Base-by-base conservation (phyloP, 2,113 vertebrate species). In the Ceyx melanurus region DNA sequence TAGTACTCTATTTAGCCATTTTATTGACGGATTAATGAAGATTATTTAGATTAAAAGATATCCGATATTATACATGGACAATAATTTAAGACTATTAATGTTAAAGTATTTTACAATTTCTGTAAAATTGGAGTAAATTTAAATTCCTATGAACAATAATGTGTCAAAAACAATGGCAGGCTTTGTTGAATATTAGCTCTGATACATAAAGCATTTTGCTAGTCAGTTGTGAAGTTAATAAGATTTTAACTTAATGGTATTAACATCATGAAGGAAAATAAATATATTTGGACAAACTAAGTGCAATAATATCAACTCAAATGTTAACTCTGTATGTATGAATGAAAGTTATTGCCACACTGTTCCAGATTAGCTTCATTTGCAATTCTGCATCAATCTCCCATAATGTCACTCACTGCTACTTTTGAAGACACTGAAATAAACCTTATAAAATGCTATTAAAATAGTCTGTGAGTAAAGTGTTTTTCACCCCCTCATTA, bases 161-260 rank as follows among this genome's bases (percentile, higher is more conserved):
- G 21, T 37, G 5, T 57, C 75, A 92, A 72, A 94, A 95, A 95
- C 54, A 94, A 94, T 64, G 74, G 40, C 85, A 96, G 71, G 57
- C 53, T 83, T 90, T 79, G 17, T 54, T 76, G 43, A 89, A 62
- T 76, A 82, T 82, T 79, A 8, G n/a, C 21, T 70, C 33, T 65
- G 62, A 81, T 17, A 61, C 15, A 45, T n/a, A 88, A 85, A 92
- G 90, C 21, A 26, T 92, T 94, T 89, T 93, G 19, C 42, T 25
- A 90, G 35, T 88, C 35, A 62, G 45, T 61, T 65, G 15, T 76
- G 54, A 88, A 75, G 33, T 10, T 60, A 33, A 65, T 78, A 56
- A 74, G 22, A 79, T 82, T 84, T 88, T 84, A 65, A 87, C 26
- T 65, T 65, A 76, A 86, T 58, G 56, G 28, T 87, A 82, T 78